Conservation (phyloP, 2,888 invertebrate species). For the Choreutis nemorana region DNA sequence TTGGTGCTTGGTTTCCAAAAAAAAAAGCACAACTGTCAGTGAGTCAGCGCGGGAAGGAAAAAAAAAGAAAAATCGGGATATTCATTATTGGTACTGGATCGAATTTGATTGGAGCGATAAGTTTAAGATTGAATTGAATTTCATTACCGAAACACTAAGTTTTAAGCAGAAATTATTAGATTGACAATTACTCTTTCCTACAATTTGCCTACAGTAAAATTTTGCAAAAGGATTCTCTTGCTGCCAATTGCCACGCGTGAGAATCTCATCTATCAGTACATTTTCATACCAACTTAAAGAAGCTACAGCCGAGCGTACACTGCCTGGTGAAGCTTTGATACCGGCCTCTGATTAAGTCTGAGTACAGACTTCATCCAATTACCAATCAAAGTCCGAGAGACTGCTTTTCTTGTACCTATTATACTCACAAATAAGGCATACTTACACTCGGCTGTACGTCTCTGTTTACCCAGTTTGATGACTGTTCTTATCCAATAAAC, state of each 20-base stretch:
- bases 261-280: conserved; percentile 10
- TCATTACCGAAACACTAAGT: too few relatives aligned
- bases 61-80: too few relatives aligned
- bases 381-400: conserved; percentile 10
- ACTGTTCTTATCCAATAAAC: conserved; percentile 1
- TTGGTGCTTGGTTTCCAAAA: too few relatives aligned
- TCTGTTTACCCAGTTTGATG: neutral
- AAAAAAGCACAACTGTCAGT: too few relatives aligned
- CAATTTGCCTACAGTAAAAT: conserved; percentile 7
- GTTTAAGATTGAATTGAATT: too few relatives aligned
- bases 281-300: conserved; percentile 12
- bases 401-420: conserved; percentile 3
- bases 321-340: conserved; percentile 10
- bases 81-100: too few relatives aligned
- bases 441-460: neutral
- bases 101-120: too few relatives aligned
- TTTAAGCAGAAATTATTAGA: too few relatives aligned
- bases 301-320: conserved; percentile 12
- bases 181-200: too few relatives aligned
- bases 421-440: neutral
- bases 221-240: conserved; percentile 10
- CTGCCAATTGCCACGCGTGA: conserved; percentile 11
- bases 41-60: too few relatives aligned
- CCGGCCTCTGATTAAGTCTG: conserved; percentile 11
- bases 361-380: conserved; percentile 12